Percentiles rank a stretch among this genome's conserved stretches.
Conservation (phyloP, 2,797 vertebrate genomes). For the Schizothorax lantsangensis region DNA sequence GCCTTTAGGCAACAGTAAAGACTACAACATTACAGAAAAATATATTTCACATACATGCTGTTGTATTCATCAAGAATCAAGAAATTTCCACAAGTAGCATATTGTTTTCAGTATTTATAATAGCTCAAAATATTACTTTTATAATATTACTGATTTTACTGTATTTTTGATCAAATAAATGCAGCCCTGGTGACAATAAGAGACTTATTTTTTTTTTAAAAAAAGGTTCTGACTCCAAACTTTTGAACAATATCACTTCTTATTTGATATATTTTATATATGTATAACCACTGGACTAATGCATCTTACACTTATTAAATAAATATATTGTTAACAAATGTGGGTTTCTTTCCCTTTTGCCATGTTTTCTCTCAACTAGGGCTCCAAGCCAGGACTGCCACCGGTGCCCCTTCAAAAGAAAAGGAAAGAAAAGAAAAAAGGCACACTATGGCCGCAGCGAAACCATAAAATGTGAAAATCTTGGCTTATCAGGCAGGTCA, state of each 20-base stretch:
- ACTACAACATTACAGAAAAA: not conserved
- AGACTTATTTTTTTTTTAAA: not conserved
- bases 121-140: not conserved
- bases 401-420: constrained; percentile 36
- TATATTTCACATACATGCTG: not conserved
- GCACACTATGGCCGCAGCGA: not conserved
- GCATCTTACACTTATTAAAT: not conserved
- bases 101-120: not conserved
- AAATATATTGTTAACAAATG: not conserved
- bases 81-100: not conserved
- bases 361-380: not conserved
- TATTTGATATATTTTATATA: not conserved
- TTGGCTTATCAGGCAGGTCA: constrained; percentile 60
- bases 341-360: not conserved
- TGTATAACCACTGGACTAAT: not conserved
- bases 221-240: not conserved
- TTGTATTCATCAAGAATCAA: not conserved
- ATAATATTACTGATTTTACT: not conserved
- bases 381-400: constrained; percentile 24
- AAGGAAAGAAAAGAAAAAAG: not conserved
- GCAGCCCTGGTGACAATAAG: not conserved
- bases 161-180: not conserved
- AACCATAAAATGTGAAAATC: constrained; percentile 59
- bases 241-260: not conserved
- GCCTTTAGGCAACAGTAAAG: not conserved